Base-by-base conservation (phyloP, 2,797 vertebrate genomes). In the Nyctibius grandis region DNA sequence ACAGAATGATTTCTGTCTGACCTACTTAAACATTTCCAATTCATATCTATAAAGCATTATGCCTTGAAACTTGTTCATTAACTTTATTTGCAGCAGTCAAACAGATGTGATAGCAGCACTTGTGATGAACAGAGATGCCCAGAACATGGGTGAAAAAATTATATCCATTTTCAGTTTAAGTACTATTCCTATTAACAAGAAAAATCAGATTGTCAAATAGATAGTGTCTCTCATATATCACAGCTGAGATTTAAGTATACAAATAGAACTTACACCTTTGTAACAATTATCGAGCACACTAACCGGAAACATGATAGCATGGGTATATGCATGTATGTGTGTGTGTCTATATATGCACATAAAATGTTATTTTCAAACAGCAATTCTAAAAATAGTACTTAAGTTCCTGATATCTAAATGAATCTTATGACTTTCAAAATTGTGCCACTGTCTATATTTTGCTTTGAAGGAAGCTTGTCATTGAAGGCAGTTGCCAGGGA, bases 271-370 rank as follows among this genome's bases (percentile, higher is more conserved):
- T 60, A 22, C 4, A 45, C 5, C 3, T 40, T 89, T 65, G 18
- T 33, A 60, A 48, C 11, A 33, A 60, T 48, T 75, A 31, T 36
- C 3, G 3, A 64, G 15, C 14, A 28, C 22, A 5, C 12, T 63
- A 47, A 56, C 34, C 59, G 42, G 69, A 73, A 92, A 63, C 8
- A 8, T 7, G 14, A 6, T 31, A 60, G 21, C 9, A 12, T 15
- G 17, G 3, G 7, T 31, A 15, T 15, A 33, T 9, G 3, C 15
- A 22, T 20, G 16, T 6, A 0, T 22, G 5, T 11, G 4, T 56
- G 6, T 40, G 14, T 65, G 9, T 34, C 33, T 47, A 5, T 21
- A 22, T 7, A 44, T 4, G 4, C 9, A 33, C 25, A 40, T 40
- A 45, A 82, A 85, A 60, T 44, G 5, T 16, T 85, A 9, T 7